Conservation (phyloP, 2,113 vertebrate species). For the Bujurquina vittata region DNA sequence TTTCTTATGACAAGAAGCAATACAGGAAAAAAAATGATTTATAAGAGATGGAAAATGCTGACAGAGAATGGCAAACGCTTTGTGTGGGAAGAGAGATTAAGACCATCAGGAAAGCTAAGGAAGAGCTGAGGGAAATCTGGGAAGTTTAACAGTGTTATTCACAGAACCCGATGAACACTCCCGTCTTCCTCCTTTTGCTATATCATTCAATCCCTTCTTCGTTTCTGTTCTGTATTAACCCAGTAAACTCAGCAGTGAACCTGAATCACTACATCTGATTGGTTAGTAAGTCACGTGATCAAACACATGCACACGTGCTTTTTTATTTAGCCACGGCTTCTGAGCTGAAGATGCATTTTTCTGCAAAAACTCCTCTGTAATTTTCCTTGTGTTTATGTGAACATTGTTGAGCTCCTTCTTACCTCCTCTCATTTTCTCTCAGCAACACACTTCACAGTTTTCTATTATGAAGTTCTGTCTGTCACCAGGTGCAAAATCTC, state of each 20-base stretch:
- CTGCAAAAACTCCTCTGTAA: background rate
- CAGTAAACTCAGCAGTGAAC: slow-evolving; percentile 75
- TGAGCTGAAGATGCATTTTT: slow-evolving; percentile 28
- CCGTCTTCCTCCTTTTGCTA: background rate
- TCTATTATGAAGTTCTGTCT: background rate
- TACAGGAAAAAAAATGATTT: background rate
- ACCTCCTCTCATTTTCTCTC: background rate
- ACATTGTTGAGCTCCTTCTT: background rate
- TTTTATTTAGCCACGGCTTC: background rate
- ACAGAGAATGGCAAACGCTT: background rate
- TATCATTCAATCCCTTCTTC: background rate
- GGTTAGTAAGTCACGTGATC: slow-evolving; percentile 56
- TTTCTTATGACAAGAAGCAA: background rate
- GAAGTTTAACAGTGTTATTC: background rate
- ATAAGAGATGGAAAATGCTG: background rate
- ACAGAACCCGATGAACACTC: background rate
- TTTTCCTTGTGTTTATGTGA: background rate
- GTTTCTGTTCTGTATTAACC: slow-evolving; percentile 63
- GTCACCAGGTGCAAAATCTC: background rate
- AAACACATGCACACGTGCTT: background rate
- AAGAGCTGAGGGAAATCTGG: background rate
- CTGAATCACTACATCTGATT: slow-evolving; percentile 74
- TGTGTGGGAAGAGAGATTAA: background rate
- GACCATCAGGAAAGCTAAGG: background rate
- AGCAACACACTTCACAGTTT: background rate